These are phyloP conservation scores for Chaetura pelagica DNA, from an alignment of 2,113 vertebrate species.

Conservation along the genomic window DNA sequence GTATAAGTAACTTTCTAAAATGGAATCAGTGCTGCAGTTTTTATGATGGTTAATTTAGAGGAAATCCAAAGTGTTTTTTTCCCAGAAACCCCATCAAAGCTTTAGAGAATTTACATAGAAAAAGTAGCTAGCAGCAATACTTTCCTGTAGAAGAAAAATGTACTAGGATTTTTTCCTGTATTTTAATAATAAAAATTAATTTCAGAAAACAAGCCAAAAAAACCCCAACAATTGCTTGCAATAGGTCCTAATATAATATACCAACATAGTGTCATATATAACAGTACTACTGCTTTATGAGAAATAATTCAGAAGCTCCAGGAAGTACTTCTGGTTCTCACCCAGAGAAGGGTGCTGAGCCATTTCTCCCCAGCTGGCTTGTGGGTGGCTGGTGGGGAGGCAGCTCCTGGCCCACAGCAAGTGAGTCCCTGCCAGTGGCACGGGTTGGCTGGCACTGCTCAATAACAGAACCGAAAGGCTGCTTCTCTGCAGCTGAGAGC, in stretches of 20 bases:
- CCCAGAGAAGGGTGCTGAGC: not conserved
- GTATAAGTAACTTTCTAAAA: not conserved
- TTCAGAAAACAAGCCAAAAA: not conserved
- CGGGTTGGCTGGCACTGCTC: not conserved
- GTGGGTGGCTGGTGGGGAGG: not conserved
- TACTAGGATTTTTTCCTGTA: not conserved
- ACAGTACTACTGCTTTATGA: not conserved
- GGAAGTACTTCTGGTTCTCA: not conserved
- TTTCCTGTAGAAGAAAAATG: not conserved
- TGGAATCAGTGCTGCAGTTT: not conserved
- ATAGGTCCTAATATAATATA: not conserved
- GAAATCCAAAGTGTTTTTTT: not conserved
- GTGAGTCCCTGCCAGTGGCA: not conserved
- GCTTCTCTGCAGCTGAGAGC: not conserved
- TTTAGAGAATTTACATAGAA: not conserved
- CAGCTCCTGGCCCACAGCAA: not conserved
- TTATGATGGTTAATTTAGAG: not conserved
- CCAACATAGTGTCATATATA: accelerated
- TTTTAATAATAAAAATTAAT: not conserved
- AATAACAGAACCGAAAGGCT: accelerated
- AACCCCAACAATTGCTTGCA: not conserved
- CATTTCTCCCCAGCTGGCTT: not conserved
- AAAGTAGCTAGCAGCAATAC: not conserved
- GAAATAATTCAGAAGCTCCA: not conserved
- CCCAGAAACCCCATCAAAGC: not conserved